Percentiles rank a stretch among this genome's conserved stretches.
phyloP scores from a whole-genome alignment of 2,888 invertebrate species.

The Smittia sp. region DNA sequence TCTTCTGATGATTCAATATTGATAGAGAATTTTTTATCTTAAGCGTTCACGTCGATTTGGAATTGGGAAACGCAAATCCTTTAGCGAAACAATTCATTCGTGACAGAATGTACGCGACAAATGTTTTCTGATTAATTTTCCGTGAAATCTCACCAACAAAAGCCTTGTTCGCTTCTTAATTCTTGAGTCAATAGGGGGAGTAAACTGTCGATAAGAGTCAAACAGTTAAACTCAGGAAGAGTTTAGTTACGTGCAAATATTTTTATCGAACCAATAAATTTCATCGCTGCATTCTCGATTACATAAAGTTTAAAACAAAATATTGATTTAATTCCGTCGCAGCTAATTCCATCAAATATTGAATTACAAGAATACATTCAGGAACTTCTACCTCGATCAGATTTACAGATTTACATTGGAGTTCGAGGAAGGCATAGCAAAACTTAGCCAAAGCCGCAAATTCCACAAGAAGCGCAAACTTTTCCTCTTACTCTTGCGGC shows the following conservation, averaged over 20 bases:
- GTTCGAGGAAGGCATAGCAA: too few relatives aligned
- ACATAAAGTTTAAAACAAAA: slow-evolving; percentile 7
- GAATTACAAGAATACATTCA: background rate
- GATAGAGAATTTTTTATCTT: too few relatives aligned
- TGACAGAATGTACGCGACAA: background rate
- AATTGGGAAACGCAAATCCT: too few relatives aligned
- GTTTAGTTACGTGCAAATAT: slow-evolving; percentile 21
- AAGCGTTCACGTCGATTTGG: too few relatives aligned
- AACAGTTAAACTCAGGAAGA: slow-evolving; percentile 1
- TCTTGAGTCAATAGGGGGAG: background rate
- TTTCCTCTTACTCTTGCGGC: background rate
- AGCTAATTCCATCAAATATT: slow-evolving; percentile 33
- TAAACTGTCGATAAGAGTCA: background rate
- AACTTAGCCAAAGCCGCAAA: background rate
- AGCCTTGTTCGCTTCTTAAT: background rate
- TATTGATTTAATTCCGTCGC: slow-evolving; percentile 30
- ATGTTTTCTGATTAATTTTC: background rate
- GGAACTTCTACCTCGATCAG: background rate
- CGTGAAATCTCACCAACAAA: background rate
- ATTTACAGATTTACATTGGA: background rate
- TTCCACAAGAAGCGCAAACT: background rate
- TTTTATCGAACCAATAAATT: slow-evolving; percentile 11
- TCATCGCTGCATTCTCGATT: background rate
- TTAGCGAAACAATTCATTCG: too few relatives aligned
- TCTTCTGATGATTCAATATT: too few relatives aligned